These are phyloP conservation scores for Phrixothrix hirtus DNA, from an alignment of 2,888 invertebrate species.

Conservation along the genomic window DNA sequence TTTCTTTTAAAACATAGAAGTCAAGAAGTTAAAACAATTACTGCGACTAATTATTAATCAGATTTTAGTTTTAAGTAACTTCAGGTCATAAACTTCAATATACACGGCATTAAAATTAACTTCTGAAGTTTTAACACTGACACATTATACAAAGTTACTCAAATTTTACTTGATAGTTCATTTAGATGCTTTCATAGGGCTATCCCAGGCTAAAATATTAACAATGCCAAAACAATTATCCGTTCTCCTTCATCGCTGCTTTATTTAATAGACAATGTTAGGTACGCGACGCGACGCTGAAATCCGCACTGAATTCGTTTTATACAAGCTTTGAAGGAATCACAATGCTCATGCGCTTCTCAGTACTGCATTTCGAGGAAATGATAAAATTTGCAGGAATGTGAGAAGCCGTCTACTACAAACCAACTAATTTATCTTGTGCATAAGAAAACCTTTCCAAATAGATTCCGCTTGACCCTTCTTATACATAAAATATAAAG, in stretches of 20 bases:
- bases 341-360: constrained; percentile 36
- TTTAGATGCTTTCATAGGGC: too few species aligned
- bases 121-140: not conserved
- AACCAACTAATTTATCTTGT: constrained; percentile 30
- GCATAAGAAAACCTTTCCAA: constrained; percentile 17
- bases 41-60: too few species aligned
- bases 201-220: not conserved
- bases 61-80: too few species aligned
- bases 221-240: constrained; percentile 19
- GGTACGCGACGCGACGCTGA: constrained; percentile 42
- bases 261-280: constrained; percentile 19
- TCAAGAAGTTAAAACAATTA: too few species aligned
- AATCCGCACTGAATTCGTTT: constrained; percentile 49
- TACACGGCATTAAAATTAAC: not conserved
- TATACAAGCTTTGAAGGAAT: constrained; percentile 33
- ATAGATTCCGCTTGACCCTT: too few species aligned
- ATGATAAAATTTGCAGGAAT: constrained; percentile 40
- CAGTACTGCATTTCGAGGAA: constrained; percentile 40
- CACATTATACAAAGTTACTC: not conserved
- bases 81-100: constrained; percentile 5
- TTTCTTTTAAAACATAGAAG: too few species aligned
- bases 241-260: constrained; percentile 15
- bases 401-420: constrained; percentile 22
- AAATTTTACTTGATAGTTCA: not conserved
- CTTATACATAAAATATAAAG: too few species aligned